Evolutionary conservation across 2,888 invertebrate genomes (phyloP).

Genomic region (Drosophila paramelanica): DNA sequence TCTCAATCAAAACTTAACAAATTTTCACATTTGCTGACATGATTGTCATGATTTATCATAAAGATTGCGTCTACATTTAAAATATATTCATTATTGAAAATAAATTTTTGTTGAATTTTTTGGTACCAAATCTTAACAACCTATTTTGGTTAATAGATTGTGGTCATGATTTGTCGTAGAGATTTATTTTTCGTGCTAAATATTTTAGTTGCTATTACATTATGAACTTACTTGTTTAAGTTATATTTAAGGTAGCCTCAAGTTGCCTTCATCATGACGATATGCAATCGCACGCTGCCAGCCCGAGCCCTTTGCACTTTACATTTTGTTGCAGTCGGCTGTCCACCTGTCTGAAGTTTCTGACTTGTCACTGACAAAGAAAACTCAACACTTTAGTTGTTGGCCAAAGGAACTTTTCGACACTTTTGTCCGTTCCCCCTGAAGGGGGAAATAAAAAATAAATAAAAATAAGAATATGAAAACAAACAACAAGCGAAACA

Average conservation of each 20-base stretch:
- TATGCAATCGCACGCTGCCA: slow-evolving; percentile 5
- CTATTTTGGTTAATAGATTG: too few relatives aligned
- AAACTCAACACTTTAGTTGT: slow-evolving; percentile 33
- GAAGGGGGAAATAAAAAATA: slow-evolving; percentile 11
- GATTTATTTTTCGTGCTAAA: too few relatives aligned
- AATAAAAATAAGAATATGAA: slow-evolving; percentile 4
- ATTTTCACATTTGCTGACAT: too few relatives aligned
- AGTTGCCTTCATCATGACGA: not conserved
- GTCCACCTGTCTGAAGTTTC: slow-evolving; percentile 37
- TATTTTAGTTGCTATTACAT: too few relatives aligned
- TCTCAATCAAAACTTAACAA: too few relatives aligned
- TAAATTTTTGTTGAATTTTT: too few relatives aligned
- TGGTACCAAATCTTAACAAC: too few relatives aligned
- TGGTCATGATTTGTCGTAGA: too few relatives aligned
- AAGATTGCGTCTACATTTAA: too few relatives aligned
- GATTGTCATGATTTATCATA: too few relatives aligned
- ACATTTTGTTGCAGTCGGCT: slow-evolving; percentile 17
- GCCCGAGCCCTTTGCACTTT: slow-evolving; percentile 9
- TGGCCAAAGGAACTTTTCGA: slow-evolving; percentile 44
- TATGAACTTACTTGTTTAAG: too few relatives aligned
- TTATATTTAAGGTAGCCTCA: not conserved
- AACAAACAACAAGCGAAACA: slow-evolving; percentile 6
- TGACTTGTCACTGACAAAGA: slow-evolving; percentile 49
- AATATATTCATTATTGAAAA: too few relatives aligned
- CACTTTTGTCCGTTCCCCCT: slow-evolving; percentile 24